Conservation (phyloP, 2,888 invertebrate genomes). For the Caenorhabditis sinica region DNA sequence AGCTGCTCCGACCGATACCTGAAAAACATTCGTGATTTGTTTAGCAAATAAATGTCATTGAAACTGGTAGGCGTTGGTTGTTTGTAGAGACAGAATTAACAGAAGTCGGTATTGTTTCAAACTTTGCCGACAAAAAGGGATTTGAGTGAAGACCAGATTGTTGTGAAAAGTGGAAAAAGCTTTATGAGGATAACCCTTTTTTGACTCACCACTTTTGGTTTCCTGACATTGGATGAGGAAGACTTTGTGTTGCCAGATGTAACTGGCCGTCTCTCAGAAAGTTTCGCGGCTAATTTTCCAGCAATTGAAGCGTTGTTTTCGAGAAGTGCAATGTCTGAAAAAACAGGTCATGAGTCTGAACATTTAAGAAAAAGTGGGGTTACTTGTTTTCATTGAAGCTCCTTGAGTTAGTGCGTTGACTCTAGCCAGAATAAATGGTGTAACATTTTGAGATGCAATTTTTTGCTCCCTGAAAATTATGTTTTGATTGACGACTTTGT, state of each 20-base stretch:
- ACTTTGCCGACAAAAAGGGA: conserved; percentile 33
- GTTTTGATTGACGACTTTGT: background rate
- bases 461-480: conserved; percentile 83
- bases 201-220: conserved; percentile 70
- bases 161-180: background rate
- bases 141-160: conserved; percentile 4
- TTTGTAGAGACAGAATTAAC: conserved; percentile 37
- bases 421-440: conserved; percentile 92
- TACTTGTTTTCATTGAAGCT: conserved; percentile 91
- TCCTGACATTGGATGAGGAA: conserved; percentile 19
- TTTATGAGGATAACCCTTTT: background rate
- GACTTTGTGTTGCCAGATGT: background rate
- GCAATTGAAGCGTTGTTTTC: conserved; percentile 94
- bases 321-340: conserved; percentile 91
- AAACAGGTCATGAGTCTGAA: background rate
- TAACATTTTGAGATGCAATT: conserved; percentile 92
- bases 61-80: conserved; percentile 62
- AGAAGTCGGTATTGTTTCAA: conserved; percentile 53
- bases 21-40: conserved; percentile 58
- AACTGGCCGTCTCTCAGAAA: conserved; percentile 34
- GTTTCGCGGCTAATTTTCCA: conserved; percentile 88
- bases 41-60: conserved; percentile 58
- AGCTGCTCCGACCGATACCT: conserved; percentile 83
- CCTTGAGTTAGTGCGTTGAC: conserved; percentile 91
- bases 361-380: conserved; percentile 13